Conservation (phyloP, 1,140 invertebrate genomes). For the Apis florea region DNA sequence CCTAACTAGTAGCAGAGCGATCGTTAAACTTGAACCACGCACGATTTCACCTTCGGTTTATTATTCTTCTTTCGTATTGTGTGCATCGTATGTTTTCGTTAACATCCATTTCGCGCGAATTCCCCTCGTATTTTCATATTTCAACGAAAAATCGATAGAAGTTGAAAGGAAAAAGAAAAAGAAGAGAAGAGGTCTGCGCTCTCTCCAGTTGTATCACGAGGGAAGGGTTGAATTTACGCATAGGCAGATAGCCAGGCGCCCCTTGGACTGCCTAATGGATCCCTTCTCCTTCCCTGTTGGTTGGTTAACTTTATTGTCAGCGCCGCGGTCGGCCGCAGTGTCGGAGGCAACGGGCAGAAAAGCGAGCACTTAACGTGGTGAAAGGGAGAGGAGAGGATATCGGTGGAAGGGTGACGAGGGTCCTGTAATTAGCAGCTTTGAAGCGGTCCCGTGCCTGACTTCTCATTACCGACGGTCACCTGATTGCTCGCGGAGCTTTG, state of each 20-base stretch:
- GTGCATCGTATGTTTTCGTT: neutral
- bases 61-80: neutral
- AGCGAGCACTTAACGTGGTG: constrained; percentile 57
- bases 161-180: too few relatives aligned
- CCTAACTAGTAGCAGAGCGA: neutral
- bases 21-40: constrained; percentile 3
- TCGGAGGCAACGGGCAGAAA: constrained; percentile 40
- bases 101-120: neutral
- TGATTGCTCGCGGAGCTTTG: constrained; percentile 31
- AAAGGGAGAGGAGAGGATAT: constrained; percentile 44
- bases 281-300: constrained; percentile 17
- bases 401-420: constrained; percentile 59
- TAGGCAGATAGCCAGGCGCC: neutral
- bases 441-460: constrained; percentile 53
- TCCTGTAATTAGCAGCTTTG: constrained; percentile 64
- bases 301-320: constrained; percentile 61
- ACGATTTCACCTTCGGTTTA: neutral
- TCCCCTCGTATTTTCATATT: too few relatives aligned
- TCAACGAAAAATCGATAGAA: too few relatives aligned
- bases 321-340: constrained; percentile 15
- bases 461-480: constrained; percentile 58
- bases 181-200: neutral
- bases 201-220: too few relatives aligned
- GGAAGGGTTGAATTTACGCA: constrained; percentile 30
- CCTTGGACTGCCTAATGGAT: constrained; percentile 48